Percentiles rank a stretch among this genome's conserved stretches.
Conservation (phyloP, 2,888 invertebrate genomes). For the Drosophila melanocephala region DNA sequence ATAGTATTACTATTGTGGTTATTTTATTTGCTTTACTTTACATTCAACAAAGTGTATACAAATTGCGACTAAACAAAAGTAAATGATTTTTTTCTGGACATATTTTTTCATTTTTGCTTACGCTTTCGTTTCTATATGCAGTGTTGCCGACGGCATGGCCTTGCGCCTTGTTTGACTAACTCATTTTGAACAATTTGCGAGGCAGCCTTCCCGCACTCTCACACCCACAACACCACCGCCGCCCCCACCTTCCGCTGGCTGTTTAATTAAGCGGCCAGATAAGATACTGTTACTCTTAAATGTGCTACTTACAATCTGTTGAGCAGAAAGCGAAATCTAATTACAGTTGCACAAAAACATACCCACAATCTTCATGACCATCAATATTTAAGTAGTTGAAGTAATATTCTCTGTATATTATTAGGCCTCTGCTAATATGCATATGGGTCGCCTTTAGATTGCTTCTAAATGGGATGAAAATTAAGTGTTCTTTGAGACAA, state of each 20-base stretch:
- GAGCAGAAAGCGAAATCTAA: constrained; percentile 66
- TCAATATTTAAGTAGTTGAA: constrained; percentile 62
- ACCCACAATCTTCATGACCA: constrained; percentile 34
- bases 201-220: constrained; percentile 7
- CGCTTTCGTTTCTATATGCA: constrained; percentile 49
- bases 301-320: constrained; percentile 59
- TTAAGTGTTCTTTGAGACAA: constrained; percentile 3
- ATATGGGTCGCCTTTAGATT: background rate
- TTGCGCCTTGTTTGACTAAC: constrained; percentile 79
- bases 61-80: background rate
- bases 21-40: background rate
- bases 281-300: constrained; percentile 70
- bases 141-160: constrained; percentile 57
- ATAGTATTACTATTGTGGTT: background rate
- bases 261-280: constrained; percentile 76
- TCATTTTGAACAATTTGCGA: constrained; percentile 78
- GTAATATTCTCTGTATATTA: constrained; percentile 11
- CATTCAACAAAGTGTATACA: constrained; percentile 13
- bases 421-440: background rate
- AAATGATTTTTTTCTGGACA: constrained; percentile 1
- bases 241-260: constrained; percentile 11
- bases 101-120: constrained; percentile 50
- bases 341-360: constrained; percentile 55
- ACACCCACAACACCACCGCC: background rate
- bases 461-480: background rate